Evolutionary conservation across 2,888 invertebrate species (phyloP).

Genomic region (Gymnosoma rotundatum): DNA sequence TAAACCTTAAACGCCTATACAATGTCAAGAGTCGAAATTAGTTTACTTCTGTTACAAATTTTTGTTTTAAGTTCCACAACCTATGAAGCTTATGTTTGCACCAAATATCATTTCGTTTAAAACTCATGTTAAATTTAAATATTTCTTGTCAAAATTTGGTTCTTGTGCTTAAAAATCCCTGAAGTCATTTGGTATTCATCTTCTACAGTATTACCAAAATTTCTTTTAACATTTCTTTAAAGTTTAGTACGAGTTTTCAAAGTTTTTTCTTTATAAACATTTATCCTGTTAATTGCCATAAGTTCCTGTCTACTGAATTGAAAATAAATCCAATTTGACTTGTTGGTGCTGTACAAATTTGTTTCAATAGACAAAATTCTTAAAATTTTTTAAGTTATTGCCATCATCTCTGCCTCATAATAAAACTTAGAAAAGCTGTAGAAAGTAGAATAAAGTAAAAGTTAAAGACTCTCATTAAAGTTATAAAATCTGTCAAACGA

Average conservation of each 20-base stretch:
- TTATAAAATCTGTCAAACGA: neutral
- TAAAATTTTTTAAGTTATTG: neutral
- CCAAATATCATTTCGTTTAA: no score
- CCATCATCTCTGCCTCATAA: neutral
- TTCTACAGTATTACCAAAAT: neutral
- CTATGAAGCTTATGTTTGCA: no score
- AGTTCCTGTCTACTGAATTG: neutral
- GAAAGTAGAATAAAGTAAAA: neutral
- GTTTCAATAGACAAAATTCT: neutral
- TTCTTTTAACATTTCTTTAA: neutral
- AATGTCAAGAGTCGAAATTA: no score
- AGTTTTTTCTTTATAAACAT: neutral
- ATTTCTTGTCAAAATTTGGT: neutral
- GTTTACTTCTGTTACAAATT: no score
- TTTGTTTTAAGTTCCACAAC: no score
- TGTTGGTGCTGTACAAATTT: slow-evolving; percentile 10
- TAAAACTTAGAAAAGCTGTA: neutral
- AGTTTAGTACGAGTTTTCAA: neutral
- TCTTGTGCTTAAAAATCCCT: neutral
- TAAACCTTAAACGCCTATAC: no score
- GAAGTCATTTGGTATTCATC: neutral
- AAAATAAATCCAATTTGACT: slow-evolving; percentile 10
- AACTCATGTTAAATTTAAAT: no score
- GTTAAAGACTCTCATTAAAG: neutral
- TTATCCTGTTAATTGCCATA: neutral